phyloP scores from a whole-genome alignment of 2,888 invertebrate genomes.

The Artemia sinica region DNA sequence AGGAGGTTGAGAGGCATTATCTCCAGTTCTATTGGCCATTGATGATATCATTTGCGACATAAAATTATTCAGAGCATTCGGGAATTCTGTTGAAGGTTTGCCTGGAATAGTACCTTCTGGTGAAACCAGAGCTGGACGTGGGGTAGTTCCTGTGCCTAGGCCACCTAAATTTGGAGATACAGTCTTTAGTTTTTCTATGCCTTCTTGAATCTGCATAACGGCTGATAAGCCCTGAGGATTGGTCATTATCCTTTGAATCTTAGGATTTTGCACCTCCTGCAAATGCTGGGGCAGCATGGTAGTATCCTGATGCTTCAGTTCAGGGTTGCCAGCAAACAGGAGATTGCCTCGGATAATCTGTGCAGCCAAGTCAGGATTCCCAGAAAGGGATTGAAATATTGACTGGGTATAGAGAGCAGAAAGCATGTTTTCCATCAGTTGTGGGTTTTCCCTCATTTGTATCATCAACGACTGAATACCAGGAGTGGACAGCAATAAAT shows the following conservation, averaged over 20 bases:
- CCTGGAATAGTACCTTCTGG: slow-evolving; percentile 27
- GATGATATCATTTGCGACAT: slow-evolving; percentile 56
- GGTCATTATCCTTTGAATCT: slow-evolving; percentile 62
- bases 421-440: slow-evolving; percentile 64
- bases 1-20: no score
- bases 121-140: slow-evolving; percentile 27
- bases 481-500: slow-evolving; percentile 51
- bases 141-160: slow-evolving; percentile 26
- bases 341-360: slow-evolving; percentile 52
- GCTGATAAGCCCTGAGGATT: slow-evolving; percentile 91
- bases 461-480: slow-evolving; percentile 60
- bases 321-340: slow-evolving; percentile 42
- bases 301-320: slow-evolving; percentile 48
- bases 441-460: slow-evolving; percentile 72
- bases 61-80: slow-evolving; percentile 40
- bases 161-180: slow-evolving; percentile 62
- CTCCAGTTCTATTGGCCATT: no score
- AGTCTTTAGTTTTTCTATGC: slow-evolving; percentile 66
- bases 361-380: slow-evolving; percentile 69
- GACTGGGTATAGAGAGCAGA: slow-evolving; percentile 76
- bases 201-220: slow-evolving; percentile 83
- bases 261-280: slow-evolving; percentile 76
- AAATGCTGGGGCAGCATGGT: slow-evolving; percentile 68
- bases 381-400: slow-evolving; percentile 64
- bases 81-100: slow-evolving; percentile 20